A percentile compares a stretch with the other conserved stretches of the same genome.
phyloP scores from a whole-genome alignment of 2,113 vertebrate genomes.

The Melanotaenia duboulayi region DNA sequence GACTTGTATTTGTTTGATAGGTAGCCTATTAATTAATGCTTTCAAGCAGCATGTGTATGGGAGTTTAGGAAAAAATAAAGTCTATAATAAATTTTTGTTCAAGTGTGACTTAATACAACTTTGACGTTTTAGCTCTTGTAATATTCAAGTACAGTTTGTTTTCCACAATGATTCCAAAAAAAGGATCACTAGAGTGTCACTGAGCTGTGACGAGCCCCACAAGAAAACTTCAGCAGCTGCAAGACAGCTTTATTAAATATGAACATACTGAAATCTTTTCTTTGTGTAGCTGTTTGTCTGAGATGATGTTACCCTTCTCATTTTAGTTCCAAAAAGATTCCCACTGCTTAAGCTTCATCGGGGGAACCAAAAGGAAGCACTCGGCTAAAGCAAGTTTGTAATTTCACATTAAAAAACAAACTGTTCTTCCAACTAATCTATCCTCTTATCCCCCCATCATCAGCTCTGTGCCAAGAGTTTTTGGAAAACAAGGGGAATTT shows the following conservation, averaged over 20 bases:
- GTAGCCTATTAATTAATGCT: neutral
- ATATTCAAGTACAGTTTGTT: neutral
- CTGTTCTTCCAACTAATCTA: neutral
- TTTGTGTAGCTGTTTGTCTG: too few relatives aligned
- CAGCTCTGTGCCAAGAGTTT: neutral
- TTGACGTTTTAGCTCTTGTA: neutral
- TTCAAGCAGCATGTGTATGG: neutral
- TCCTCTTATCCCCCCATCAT: neutral
- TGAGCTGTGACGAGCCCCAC: neutral
- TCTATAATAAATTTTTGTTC: neutral
- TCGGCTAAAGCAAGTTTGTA: neutral
- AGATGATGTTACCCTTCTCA: too few relatives aligned
- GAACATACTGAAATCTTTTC: too few relatives aligned
- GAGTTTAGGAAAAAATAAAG: neutral
- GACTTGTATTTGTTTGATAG: neutral
- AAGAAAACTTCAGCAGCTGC: neutral
- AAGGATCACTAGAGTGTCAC: neutral
- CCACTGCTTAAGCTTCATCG: too few relatives aligned
- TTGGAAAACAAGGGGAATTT: neutral
- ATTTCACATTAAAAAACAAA: neutral
- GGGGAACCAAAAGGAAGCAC: neutral
- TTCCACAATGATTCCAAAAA: too few relatives aligned
- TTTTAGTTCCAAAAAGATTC: too few relatives aligned
- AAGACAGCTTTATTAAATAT: neutral
- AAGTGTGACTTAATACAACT: neutral